Evolutionary conservation across 2,113 vertebrate species (phyloP), one percentile per base, ranked within the genome.

Genomic region (Cyprinodon tularosa): DNA sequence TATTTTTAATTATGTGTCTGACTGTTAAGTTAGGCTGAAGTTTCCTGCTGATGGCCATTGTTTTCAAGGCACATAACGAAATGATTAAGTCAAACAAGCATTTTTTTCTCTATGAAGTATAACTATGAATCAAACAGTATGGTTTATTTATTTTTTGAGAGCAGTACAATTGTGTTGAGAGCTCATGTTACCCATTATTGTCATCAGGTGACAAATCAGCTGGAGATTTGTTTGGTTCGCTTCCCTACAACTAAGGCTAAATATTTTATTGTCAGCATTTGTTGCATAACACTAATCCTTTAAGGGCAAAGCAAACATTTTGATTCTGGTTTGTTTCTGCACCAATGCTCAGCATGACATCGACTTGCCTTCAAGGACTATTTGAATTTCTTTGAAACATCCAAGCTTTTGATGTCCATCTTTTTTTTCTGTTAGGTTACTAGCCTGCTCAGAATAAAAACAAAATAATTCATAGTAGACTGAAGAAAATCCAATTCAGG

Each of bases 341-440:
- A 36, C 72, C 61, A 5, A n/a, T 71, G 71, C 82, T 50, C 68
- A 50, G 79, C 62, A 40, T 75, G 81, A 74, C 66, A n/a, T 53
- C 53, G 11, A 47, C 71, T 36, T 2, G 67, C 40, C 80, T 84
- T 84, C 74, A 74, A 71, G 69, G 60, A 77, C 61, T 70, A 68
- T 85, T 83, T 81, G 80, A 85, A 85, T 78, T 72, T 78, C 77
- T 86, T 85, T 85, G 80, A 86, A 79, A 81, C 68, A 66, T 68
- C 62, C 63, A 47, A 4, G 22, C 68, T 64, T 83, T 76, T 84
- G 81, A 84, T 74, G 74, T 85, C 69, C 79, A 66, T 80, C 74
- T 82, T 63, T 76, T 74, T 64, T 62, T 42, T 66, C 42, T 61
- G 7, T 63, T 45, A 70, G 44, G 29, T 12, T 3, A 73, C 10